Evolutionary conservation across 2,888 invertebrate species (phyloP).

Genomic region (Cerastis rubricosa): DNA sequence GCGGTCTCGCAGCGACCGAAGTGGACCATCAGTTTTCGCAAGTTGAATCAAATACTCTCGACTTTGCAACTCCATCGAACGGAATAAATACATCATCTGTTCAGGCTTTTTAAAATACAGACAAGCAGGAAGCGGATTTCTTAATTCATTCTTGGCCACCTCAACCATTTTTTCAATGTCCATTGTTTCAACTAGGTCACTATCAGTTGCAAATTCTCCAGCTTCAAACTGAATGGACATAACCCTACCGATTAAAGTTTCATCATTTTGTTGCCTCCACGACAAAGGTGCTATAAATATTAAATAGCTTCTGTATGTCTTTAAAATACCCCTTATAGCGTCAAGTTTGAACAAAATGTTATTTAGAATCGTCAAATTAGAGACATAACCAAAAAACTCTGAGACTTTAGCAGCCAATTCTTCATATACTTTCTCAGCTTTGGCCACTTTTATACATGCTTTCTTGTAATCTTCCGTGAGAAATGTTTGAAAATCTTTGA

Average conservation of each 20-base stretch:
- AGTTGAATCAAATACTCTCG: slow-evolving; percentile 86
- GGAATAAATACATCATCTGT: slow-evolving; percentile 85
- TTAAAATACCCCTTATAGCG: slow-evolving; percentile 82
- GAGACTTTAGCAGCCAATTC: slow-evolving; percentile 81
- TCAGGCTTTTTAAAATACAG: slow-evolving; percentile 81
- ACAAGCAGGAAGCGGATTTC: slow-evolving; percentile 76
- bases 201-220: slow-evolving; percentile 83
- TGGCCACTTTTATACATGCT: slow-evolving; percentile 81
- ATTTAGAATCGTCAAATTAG: slow-evolving; percentile 81
- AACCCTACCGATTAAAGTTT: slow-evolving; percentile 77
- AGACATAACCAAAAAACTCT: slow-evolving; percentile 81
- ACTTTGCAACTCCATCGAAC: slow-evolving; percentile 87
- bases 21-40: slow-evolving; percentile 83
- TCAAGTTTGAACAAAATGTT: slow-evolving; percentile 86
- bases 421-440: slow-evolving; percentile 79
- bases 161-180: slow-evolving; percentile 87
- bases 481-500: slow-evolving; percentile 86
- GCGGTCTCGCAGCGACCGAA: slow-evolving; percentile 78
- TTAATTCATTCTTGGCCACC: slow-evolving; percentile 80
- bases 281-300: slow-evolving; percentile 85
- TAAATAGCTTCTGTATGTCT: slow-evolving; percentile 84
- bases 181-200: slow-evolving; percentile 83
- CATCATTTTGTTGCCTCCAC: slow-evolving; percentile 85
- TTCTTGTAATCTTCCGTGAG: slow-evolving; percentile 87
- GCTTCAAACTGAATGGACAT: slow-evolving; percentile 85